phyloP scores from a whole-genome alignment of 2,888 invertebrate genomes.

The Limnephilus auricula region DNA sequence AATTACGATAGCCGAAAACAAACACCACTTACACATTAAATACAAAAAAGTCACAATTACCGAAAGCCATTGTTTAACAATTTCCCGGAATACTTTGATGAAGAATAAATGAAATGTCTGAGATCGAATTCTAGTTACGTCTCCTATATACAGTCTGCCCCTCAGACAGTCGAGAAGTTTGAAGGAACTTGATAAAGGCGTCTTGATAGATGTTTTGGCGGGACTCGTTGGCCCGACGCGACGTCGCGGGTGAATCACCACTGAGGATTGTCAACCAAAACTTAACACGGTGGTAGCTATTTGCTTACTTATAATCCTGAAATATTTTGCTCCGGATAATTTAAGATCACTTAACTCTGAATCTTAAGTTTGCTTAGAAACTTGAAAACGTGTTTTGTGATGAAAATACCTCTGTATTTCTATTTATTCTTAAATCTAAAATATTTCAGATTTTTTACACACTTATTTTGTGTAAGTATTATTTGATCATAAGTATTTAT shows the following conservation, averaged over 20 bases:
- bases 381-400: too few species aligned
- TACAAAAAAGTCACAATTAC: neutral
- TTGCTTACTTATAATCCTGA: neutral
- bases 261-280: slow-evolving; percentile 10
- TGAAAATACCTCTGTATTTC: too few species aligned
- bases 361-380: neutral
- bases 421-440: too few species aligned
- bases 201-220: slow-evolving; percentile 31
- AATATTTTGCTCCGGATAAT: neutral
- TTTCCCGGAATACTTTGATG: neutral
- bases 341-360: neutral
- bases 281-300: slow-evolving; percentile 3
- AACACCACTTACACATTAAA: neutral
- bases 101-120: neutral
- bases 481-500: too few species aligned
- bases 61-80: neutral
- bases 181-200: slow-evolving; percentile 23
- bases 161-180: neutral
- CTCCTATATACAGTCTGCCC: neutral
- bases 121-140: neutral
- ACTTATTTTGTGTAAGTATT: too few species aligned
- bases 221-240: neutral
- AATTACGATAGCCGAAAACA: neutral
- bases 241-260: slow-evolving; percentile 23
- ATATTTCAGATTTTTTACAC: too few species aligned